phyloP scores from a whole-genome alignment of 2,797 vertebrate genomes.

The Poliocrania exsul region DNA sequence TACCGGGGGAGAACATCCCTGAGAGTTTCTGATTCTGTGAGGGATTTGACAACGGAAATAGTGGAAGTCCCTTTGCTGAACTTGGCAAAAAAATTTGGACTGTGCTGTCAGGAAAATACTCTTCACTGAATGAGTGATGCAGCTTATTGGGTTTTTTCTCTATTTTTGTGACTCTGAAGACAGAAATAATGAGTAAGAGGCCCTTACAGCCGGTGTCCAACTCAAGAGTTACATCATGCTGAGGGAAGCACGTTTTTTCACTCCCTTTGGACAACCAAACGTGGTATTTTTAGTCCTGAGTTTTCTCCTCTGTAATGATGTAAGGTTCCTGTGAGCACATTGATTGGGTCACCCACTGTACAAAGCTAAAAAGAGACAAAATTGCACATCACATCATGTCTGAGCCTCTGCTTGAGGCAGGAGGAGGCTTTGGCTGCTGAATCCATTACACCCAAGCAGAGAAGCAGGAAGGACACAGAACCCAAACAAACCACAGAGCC shows the following conservation, averaged over 20 bases:
- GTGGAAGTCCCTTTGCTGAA: neutral
- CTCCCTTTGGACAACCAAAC: neutral
- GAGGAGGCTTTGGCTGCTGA: neutral
- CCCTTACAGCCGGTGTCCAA: neutral
- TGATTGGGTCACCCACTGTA: neutral
- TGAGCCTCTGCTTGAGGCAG: neutral
- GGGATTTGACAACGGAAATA: neutral
- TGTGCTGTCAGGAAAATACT: conserved; percentile 21
- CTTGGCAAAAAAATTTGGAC: neutral
- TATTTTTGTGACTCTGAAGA: conserved; percentile 2
- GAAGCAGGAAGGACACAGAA: neutral
- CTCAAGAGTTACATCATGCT: neutral
- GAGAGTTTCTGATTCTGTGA: neutral
- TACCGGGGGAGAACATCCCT: neutral
- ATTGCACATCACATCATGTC: neutral
- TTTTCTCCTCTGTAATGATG: neutral
- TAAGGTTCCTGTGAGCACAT: conserved; percentile 28
- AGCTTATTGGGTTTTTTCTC: neutral
- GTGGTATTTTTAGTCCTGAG: conserved; percentile 24
- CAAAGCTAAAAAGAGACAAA: neutral
- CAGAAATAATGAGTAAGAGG: conserved; percentile 35
- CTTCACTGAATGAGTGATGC: neutral
- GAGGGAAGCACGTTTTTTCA: neutral
- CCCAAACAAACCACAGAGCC: neutral
- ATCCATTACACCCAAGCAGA: neutral